These are phyloP conservation scores for Sardinella longiceps DNA, from an alignment of 2,797 vertebrate species.

Conservation along the genomic window DNA sequence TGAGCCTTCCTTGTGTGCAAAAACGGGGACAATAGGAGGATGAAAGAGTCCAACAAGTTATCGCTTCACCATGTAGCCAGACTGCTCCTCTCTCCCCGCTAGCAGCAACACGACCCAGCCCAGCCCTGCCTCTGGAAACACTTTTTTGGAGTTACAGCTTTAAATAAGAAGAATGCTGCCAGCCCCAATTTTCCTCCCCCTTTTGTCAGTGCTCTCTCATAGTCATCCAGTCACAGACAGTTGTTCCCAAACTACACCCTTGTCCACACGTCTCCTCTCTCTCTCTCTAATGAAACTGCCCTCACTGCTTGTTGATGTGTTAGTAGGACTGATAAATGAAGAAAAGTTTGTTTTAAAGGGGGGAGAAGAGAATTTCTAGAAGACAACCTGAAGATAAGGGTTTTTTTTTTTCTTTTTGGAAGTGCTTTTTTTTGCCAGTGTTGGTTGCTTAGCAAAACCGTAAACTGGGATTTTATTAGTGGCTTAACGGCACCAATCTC, in stretches of 20 bases:
- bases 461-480: slow-evolving; percentile 70
- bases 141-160: slow-evolving; percentile 90
- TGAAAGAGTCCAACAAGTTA: slow-evolving; percentile 68
- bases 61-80: slow-evolving; percentile 77
- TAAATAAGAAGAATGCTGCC: slow-evolving; percentile 98
- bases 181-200: slow-evolving; percentile 88
- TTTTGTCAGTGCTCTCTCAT: slow-evolving; percentile 77
- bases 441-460: slow-evolving; percentile 58
- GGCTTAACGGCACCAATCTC: slow-evolving; percentile 59
- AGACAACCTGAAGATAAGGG: slow-evolving; percentile 29
- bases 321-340: slow-evolving; percentile 42
- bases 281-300: slow-evolving; percentile 53
- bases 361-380: slow-evolving; percentile 9
- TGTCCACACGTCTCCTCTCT: slow-evolving; percentile 67
- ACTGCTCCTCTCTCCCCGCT: slow-evolving; percentile 73
- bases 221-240: slow-evolving; percentile 74
- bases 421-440: slow-evolving; percentile 33
- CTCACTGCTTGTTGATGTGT: slow-evolving; percentile 28
- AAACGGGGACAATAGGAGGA: slow-evolving; percentile 57
- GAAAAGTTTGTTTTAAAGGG: slow-evolving; percentile 26
- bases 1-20: slow-evolving; percentile 68
- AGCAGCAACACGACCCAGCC: slow-evolving; percentile 85
- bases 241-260: slow-evolving; percentile 69
- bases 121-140: slow-evolving; percentile 80
- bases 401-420: slow-evolving; percentile 21